phyloP scores from a whole-genome alignment of 2,113 vertebrate genomes.

The Cavia porcellus region DNA sequence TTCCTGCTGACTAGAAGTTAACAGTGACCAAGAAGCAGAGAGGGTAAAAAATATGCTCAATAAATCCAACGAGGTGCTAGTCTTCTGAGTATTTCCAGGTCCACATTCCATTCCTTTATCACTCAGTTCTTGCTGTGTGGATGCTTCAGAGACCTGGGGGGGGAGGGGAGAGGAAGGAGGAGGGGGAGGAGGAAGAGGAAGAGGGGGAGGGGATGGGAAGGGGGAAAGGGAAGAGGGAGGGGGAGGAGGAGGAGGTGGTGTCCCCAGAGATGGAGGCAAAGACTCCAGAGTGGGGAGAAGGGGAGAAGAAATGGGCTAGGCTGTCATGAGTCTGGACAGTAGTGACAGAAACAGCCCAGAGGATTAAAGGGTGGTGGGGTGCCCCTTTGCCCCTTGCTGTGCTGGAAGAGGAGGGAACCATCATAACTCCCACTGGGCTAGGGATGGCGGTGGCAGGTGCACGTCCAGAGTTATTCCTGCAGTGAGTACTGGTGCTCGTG shows the following conservation, averaged over 20 bases:
- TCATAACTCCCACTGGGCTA: too few species aligned
- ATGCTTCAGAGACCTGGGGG: background rate
- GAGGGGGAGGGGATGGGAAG: background rate
- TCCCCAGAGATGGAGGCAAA: background rate
- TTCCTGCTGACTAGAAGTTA: background rate
- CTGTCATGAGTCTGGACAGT: background rate
- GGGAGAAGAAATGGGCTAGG: background rate
- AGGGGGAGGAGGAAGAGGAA: too few species aligned
- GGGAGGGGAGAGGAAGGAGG: too few species aligned
- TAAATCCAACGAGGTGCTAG: background rate
- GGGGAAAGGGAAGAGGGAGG: background rate
- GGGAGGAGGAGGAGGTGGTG: too few species aligned
- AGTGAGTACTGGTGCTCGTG: too few species aligned
- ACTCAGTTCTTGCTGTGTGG: background rate
- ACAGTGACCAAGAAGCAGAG: background rate
- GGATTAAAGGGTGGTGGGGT: background rate
- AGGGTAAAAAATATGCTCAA: background rate
- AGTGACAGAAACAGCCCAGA: background rate
- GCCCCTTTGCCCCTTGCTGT: background rate
- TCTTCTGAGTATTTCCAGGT: background rate
- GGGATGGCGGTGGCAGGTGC: background rate
- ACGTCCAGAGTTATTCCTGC: background rate
- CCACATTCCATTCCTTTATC: too few species aligned
- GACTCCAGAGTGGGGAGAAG: background rate
- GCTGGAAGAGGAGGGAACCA: too few species aligned